Conservation (phyloP, 2,888 invertebrate genomes). For the Dryocosmus kuriphilus region DNA sequence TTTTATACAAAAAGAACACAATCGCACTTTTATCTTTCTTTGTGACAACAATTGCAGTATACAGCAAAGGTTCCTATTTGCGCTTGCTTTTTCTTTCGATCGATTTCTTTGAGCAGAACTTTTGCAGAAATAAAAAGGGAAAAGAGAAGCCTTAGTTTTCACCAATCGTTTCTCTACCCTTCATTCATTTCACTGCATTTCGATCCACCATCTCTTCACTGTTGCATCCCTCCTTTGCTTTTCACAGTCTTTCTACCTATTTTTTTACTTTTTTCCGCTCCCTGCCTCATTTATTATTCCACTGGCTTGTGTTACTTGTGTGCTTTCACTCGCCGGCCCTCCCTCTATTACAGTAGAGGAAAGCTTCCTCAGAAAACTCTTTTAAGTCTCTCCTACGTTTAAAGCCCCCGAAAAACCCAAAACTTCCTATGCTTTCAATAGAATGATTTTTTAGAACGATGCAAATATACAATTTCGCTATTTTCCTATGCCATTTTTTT, state of each 20-base stretch:
- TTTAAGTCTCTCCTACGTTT: neutral
- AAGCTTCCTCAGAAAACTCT: slow-evolving; percentile 40
- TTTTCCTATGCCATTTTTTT: no score
- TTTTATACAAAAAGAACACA: no score
- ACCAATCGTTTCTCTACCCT: slow-evolving; percentile 51
- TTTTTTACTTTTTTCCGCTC: slow-evolving; percentile 63
- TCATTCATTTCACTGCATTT: slow-evolving; percentile 46
- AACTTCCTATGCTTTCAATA: no score
- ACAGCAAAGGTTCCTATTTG: no score
- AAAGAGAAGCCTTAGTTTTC: neutral
- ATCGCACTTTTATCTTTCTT: no score
- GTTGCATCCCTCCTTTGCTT: slow-evolving; percentile 34
- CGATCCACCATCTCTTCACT: slow-evolving; percentile 51
- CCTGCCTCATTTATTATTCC: slow-evolving; percentile 71
- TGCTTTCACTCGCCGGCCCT: slow-evolving; percentile 54
- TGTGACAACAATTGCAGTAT: no score
- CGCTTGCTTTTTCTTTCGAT: neutral
- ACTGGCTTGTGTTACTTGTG: slow-evolving; percentile 69
- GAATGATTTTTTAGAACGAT: no score
- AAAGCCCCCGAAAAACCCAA: neutral
- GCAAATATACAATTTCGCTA: no score
- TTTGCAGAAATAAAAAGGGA: neutral
- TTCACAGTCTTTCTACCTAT: slow-evolving; percentile 48
- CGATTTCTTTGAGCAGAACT: neutral
- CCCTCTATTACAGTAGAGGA: slow-evolving; percentile 28